Evolutionary conservation across 1,140 invertebrate genomes (phyloP).

Genomic region (Notospermus geniculatus): DNA sequence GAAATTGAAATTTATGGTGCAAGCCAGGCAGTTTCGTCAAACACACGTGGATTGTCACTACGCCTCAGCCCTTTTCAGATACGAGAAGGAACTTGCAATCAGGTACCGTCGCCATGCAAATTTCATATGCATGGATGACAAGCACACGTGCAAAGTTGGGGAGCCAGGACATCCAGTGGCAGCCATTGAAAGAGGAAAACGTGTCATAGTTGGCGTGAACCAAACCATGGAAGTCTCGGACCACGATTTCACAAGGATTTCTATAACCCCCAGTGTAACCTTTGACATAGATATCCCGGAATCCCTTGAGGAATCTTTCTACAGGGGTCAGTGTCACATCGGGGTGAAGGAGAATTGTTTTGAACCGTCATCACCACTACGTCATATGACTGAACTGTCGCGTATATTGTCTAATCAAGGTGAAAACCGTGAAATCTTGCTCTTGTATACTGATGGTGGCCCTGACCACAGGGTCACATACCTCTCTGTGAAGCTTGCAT

Average conservation of each 20-base stretch:
- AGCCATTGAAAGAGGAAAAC: neutral
- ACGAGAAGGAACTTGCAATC: slow-evolving; percentile 12
- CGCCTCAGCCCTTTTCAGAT: neutral
- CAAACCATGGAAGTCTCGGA: neutral
- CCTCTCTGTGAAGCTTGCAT: too few species aligned
- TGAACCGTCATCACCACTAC: too few species aligned
- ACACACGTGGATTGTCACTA: neutral
- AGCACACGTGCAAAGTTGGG: neutral
- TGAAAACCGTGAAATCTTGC: too few species aligned
- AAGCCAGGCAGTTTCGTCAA: too few species aligned
- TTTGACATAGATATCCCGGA: neutral
- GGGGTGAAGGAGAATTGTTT: too few species aligned
- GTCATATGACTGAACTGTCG: too few species aligned
- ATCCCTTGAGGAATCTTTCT: neutral
- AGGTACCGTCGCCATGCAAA: neutral
- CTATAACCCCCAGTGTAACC: neutral
- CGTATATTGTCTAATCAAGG: too few species aligned
- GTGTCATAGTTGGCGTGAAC: neutral
- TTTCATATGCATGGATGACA: neutral
- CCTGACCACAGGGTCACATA: too few species aligned
- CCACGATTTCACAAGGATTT: neutral
- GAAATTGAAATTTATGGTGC: too few species aligned
- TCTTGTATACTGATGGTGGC: too few species aligned
- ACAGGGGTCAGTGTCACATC: too few species aligned
- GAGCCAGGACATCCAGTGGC: neutral